These are phyloP conservation scores for Centropus bengalensis DNA, from an alignment of 2,113 vertebrate species.

Conservation along the genomic window DNA sequence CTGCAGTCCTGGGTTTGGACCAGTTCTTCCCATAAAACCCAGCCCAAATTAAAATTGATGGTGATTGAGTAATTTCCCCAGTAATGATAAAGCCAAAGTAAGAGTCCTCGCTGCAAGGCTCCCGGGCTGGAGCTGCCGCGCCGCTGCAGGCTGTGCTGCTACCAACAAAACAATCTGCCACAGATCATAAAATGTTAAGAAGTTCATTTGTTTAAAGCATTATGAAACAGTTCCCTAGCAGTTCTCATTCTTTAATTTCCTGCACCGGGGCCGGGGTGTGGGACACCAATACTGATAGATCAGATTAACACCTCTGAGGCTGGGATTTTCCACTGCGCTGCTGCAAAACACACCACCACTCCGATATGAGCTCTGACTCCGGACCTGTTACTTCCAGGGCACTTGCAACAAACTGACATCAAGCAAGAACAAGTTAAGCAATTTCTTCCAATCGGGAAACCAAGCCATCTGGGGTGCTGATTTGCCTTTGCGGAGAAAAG, in stretches of 20 bases:
- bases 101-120: neutral
- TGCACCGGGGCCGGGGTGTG: conserved; percentile 57
- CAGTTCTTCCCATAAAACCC: neutral
- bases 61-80: conserved; percentile 1
- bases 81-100: conserved; percentile 7
- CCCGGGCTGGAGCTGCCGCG: neutral
- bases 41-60: neutral
- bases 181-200: conserved; percentile 68
- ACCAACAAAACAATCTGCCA: conserved; percentile 62
- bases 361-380: conserved; percentile 5
- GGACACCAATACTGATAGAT: conserved; percentile 66
- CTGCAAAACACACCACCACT: neutral
- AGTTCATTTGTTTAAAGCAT: conserved; percentile 77
- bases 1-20: neutral
- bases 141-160: neutral
- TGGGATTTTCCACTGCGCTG: neutral
- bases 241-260: conserved; percentile 74
- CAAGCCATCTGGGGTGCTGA: neutral
- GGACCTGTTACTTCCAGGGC: conserved; percentile 13
- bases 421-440: neutral
- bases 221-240: conserved; percentile 65
- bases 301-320: conserved; percentile 58
- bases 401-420: neutral
- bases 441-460: neutral
- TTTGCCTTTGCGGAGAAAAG: neutral